These are phyloP conservation scores for Diorhabda carinulata DNA, from an alignment of 1,140 invertebrate species.

Conservation along the genomic window DNA sequence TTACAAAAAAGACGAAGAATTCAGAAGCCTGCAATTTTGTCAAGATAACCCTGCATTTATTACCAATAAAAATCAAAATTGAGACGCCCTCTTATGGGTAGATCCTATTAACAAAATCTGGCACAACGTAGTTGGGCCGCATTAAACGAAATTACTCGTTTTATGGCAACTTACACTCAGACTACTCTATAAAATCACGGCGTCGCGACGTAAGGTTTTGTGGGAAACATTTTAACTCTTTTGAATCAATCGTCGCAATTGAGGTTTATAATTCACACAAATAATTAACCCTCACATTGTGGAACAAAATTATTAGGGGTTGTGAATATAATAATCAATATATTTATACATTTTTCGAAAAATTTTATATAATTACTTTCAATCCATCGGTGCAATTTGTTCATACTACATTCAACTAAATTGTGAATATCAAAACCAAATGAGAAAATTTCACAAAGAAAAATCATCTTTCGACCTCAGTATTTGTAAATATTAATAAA, in stretches of 20 bases:
- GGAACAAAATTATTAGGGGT: too few relatives aligned
- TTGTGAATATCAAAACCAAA: too few relatives aligned
- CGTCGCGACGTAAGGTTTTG: background rate
- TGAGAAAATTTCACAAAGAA: too few relatives aligned
- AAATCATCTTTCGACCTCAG: too few relatives aligned
- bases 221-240: background rate
- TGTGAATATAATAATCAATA: too few relatives aligned
- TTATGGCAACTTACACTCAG: conserved; percentile 8
- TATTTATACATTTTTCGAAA: too few relatives aligned
- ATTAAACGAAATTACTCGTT: conserved; percentile 17
- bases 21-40: background rate
- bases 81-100: conserved; percentile 14
- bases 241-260: background rate
- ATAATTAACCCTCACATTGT: too few relatives aligned
- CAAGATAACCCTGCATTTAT: conserved; percentile 5
- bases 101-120: conserved; percentile 17
- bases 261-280: background rate
- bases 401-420: too few relatives aligned
- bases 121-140: conserved; percentile 15
- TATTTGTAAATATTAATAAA: too few relatives aligned
- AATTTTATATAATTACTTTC: too few relatives aligned
- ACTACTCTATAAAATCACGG: background rate
- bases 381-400: too few relatives aligned
- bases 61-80: conserved; percentile 17
- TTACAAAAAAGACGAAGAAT: background rate